phyloP scores from a whole-genome alignment of 2,113 vertebrate genomes.

The Sclerurus mexicanus region DNA sequence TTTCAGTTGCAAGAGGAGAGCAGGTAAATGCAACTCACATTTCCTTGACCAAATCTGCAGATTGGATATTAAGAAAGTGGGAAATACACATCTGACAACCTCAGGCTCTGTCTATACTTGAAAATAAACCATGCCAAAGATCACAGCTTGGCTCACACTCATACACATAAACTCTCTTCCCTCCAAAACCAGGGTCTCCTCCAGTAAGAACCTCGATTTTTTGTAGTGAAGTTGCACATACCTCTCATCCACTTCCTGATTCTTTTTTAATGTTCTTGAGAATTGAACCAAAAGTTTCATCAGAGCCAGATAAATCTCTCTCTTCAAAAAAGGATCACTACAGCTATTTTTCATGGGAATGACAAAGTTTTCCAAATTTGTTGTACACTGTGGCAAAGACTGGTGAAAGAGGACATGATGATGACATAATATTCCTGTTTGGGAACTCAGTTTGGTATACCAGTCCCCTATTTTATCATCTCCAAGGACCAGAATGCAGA shows the following conservation, averaged over 20 bases:
- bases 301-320: neutral
- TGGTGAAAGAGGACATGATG: neutral
- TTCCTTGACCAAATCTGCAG: neutral
- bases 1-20: neutral
- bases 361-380: neutral
- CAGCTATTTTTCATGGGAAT: neutral
- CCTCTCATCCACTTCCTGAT: neutral
- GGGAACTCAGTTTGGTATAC: neutral
- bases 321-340: neutral
- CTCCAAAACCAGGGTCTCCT: neutral
- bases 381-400: neutral
- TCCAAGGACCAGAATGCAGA: neutral
- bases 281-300: neutral
- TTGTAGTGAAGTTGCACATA: neutral
- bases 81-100: neutral
- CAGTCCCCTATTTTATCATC: neutral
- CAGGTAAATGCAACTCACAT: neutral
- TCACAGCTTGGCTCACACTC: neutral
- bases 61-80: neutral
- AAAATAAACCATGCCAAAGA: neutral
- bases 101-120: neutral
- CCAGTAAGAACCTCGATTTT: neutral
- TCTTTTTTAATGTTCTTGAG: neutral
- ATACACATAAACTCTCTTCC: neutral
- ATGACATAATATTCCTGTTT: neutral